Base-by-base conservation (phyloP, 2,797 vertebrate genomes). In the Lateolabrax maculatus region DNA sequence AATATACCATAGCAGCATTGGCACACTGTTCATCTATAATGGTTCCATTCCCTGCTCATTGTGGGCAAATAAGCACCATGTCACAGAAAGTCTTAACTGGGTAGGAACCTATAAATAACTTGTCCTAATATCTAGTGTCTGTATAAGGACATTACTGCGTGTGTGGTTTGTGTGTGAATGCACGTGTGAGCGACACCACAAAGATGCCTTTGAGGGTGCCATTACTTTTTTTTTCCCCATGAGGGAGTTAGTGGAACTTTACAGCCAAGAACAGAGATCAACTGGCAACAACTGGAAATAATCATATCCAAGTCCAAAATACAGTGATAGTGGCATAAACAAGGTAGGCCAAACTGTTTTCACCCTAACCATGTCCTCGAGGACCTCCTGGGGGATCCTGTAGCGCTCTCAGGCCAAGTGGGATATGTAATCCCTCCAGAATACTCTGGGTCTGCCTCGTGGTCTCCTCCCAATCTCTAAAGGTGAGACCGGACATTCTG, bases 31-130 rank as follows among this genome's bases (percentile, higher is more conserved):
- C 25, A 18, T 29, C 58, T 34, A 48, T 56, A 67, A 27, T 12
- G 5, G 31, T 39, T 63, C 27, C 21, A 23, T 57, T 62, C 36
- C 6, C 49, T 58, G 21, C 46, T 64, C 18, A 63, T 4, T 64
- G 36, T 51, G 31, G 29, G 6, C 21, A 13, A 77, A 80, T 25
- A 49, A 37, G 62, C 25, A 48, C 51, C 19, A 15, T 66, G 25
- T 37, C 71, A 81, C 34, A 61, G 8, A 51, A 68, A 61, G 21
- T 41, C 48, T 46, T 37, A 73, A 67, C 55, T 58, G 51, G 60
- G 49, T 74, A 36, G 13, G 69, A 61, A 27, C 27, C 60, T 80
- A 77, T 69, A 83, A 71, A 80, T 69, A 71, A 65, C 16, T 15
- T 64, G 36, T 13, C 65, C 57, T 68, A 36, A 67, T 63, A 78